Evolutionary conservation across 2,888 invertebrate genomes (phyloP).

Genomic region (Liopterus haemorrhoidalis): DNA sequence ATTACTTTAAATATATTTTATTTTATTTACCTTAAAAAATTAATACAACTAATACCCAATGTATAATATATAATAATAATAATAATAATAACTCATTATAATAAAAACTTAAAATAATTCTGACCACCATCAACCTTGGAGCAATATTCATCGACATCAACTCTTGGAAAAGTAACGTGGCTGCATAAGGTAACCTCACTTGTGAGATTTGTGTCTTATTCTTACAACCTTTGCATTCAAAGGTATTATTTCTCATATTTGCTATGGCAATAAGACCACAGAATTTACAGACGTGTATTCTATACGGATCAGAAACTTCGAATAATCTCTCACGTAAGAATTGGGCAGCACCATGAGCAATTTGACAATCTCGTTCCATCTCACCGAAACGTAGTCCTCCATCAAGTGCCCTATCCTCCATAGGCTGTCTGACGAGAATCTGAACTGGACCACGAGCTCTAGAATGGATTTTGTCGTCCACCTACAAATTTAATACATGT

Average conservation of each 20-base stretch:
- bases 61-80: too few relatives aligned
- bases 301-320: slow-evolving; percentile 98
- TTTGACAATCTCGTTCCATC: slow-evolving; percentile 99
- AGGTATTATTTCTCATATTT: slow-evolving; percentile 94
- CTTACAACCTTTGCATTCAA: slow-evolving; percentile 98
- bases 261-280: slow-evolving; percentile 98
- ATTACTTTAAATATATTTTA: too few relatives aligned
- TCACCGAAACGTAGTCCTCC: slow-evolving; percentile 99
- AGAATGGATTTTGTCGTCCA: slow-evolving; percentile 99
- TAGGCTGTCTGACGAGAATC: slow-evolving; percentile 96
- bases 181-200: slow-evolving; percentile 93
- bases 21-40: too few relatives aligned
- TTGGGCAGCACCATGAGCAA: slow-evolving; percentile 96
- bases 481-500: too few relatives aligned
- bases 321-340: slow-evolving; percentile 94
- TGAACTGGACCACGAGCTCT: slow-evolving; percentile 95
- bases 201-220: slow-evolving; percentile 99
- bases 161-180: slow-evolving; percentile 97
- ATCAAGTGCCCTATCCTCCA: slow-evolving; percentile 98
- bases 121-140: slow-evolving; percentile 80
- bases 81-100: too few relatives aligned
- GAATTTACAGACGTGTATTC: slow-evolving; percentile 96
- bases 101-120: too few relatives aligned
- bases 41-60: too few relatives aligned
- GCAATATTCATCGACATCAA: slow-evolving; percentile 99